Conservation (phyloP, 2,888 invertebrate genomes). For the Melinaea menophilus region DNA sequence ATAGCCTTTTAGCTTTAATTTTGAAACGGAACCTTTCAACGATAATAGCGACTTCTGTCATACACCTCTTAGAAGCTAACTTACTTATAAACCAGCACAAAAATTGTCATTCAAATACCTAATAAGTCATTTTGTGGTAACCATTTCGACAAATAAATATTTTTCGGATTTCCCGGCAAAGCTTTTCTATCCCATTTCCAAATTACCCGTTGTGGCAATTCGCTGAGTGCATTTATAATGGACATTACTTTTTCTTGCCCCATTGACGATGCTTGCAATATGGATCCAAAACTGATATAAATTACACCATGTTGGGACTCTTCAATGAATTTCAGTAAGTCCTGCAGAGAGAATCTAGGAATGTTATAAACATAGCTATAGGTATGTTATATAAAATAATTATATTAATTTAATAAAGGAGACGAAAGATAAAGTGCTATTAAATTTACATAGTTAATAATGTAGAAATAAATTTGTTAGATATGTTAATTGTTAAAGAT, state of each 20-base stretch:
- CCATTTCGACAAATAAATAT: conserved; percentile 81
- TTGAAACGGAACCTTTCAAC: no score
- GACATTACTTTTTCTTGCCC: conserved; percentile 74
- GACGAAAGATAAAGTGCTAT: no score
- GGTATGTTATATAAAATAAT: no score
- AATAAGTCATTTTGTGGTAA: conserved; percentile 85
- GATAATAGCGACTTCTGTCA: no score
- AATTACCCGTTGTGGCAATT: conserved; percentile 82
- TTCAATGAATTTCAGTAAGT: conserved; percentile 80
- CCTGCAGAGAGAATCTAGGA: conserved; percentile 41
- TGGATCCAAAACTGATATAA: conserved; percentile 87
- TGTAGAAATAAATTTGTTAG: no score
- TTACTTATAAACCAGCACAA: no score
- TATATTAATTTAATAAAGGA: no score
- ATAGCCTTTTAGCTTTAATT: no score
- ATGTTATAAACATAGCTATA: no score
- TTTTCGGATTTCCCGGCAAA: conserved; percentile 74
- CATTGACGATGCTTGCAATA: conserved; percentile 81
- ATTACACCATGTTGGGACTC: conserved; percentile 83
- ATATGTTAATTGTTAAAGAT: no score
- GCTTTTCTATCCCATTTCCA: conserved; percentile 83
- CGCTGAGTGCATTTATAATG: conserved; percentile 79
- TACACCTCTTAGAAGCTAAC: no score
- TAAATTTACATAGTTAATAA: no score
- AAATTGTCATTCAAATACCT: conserved; percentile 58